Evolutionary conservation across 2,797 vertebrate species (phyloP), one percentile per base, ranked within the genome.

Genomic region (Tapera naevia): DNA sequence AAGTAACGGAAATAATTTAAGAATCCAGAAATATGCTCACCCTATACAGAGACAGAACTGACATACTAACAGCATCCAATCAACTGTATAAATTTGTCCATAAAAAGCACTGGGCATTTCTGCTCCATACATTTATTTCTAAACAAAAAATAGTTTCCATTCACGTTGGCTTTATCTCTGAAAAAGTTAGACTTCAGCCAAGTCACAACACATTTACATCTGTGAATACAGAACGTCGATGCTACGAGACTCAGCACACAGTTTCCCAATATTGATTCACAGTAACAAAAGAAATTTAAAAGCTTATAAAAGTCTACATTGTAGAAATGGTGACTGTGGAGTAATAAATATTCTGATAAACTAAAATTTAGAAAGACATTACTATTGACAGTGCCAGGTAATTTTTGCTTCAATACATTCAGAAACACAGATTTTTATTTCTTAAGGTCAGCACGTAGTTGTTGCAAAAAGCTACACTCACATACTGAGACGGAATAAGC

Each of bases 1-100:
- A 89, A 82, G 18, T 62, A 85, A 94, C 46, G 61, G 60, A 91
- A 95, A 91, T 45, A 53, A 86, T 51, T 84, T 88, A 56, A 80
- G 51, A 88, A 88, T 82, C 82, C 84, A 91, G 89, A 89, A 95
- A 91, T 35, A 89, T 2, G 32, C 35, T 71, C 39, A 41, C 48
- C 35, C 54, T 62, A 25, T 25, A 60, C 11, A 57, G 70, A 88
- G 56, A 76, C 54, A 71, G 87, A 86, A 84, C 19, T n/a, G 35
- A 76, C 35, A 71, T 13, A 64, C 76, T 18, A 67, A 80, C 88
- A 81, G 58, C 7, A 91, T 39, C 13, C 0, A 1, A 84, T 51
- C 37, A 86, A 65, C 64, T 73, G 17, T 35, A 84, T 17, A 48
- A 57, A 74, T 78, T 60, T 80, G 14, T 43, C 81, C 61, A 58